A percentile compares a stretch with the other conserved stretches of the same genome.
phyloP scores from a whole-genome alignment of 1,140 invertebrate species.

The Popillia japonica region DNA sequence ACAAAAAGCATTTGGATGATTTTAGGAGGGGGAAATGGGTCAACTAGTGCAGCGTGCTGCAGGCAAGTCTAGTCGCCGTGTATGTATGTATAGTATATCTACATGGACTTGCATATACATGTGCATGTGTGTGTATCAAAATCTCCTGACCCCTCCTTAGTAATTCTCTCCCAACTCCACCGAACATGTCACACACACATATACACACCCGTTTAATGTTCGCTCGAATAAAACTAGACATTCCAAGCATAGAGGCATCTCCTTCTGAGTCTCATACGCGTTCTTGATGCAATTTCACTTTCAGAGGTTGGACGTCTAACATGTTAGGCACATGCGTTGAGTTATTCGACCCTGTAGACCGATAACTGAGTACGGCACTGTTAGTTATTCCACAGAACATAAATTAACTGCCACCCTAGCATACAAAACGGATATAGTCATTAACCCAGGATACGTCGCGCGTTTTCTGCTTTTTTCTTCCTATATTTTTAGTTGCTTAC shows the following conservation, averaged over 20 bases:
- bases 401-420: conserved; percentile 31
- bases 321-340: conserved; percentile 6
- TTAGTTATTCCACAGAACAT: conserved; percentile 25
- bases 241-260: conserved; percentile 30
- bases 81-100: neutral
- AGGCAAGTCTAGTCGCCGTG: conserved; percentile 1
- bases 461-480: neutral
- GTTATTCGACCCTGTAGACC: conserved; percentile 9
- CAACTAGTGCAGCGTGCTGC: conserved; percentile 27
- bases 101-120: neutral
- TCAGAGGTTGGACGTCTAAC: conserved; percentile 16
- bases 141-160: conserved; percentile 10
- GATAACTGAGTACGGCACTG: conserved; percentile 25
- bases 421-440: conserved; percentile 29
- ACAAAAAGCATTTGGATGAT: conserved; percentile 5
- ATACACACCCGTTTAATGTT: neutral
- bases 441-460: conserved; percentile 20
- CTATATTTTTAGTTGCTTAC: conserved; percentile 7
- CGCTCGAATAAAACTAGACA: conserved; percentile 22
- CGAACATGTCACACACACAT: conserved; percentile 20
- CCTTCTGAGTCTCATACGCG: conserved; percentile 3
- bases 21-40: conserved; percentile 2
- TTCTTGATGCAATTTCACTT: conserved; percentile 19
- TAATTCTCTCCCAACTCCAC: neutral
- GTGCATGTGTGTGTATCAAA: neutral